Percentiles rank a stretch among this genome's conserved stretches.
phyloP scores from a whole-genome alignment of 2,113 vertebrate species.

The Caretta caretta region DNA sequence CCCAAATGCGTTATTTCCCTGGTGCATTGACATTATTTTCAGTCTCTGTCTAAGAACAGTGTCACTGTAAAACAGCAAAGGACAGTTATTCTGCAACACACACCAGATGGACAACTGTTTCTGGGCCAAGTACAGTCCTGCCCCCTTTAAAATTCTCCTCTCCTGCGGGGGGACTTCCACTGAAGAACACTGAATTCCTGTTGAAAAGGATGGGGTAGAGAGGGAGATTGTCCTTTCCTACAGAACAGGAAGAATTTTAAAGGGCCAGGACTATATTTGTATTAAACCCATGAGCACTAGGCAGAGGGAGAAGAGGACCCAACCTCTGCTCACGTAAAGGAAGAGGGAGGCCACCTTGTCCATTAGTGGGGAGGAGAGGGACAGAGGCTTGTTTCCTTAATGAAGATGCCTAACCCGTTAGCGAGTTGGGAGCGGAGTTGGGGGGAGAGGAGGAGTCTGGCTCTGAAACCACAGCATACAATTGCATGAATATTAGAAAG shows the following conservation, averaged over 20 bases:
- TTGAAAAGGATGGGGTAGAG: background rate
- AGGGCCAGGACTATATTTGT: background rate
- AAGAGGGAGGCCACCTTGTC: background rate
- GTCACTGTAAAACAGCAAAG: background rate
- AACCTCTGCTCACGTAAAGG: background rate
- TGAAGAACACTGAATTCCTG: background rate
- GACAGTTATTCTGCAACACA: background rate
- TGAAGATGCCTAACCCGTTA: background rate
- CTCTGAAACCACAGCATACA: background rate
- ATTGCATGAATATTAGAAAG: constrained; percentile 17
- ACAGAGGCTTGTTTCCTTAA: constrained; percentile 25
- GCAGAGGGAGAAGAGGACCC: background rate
- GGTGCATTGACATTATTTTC: background rate
- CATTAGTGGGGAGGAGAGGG: background rate
- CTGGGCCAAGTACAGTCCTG: background rate
- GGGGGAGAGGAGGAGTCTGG: background rate
- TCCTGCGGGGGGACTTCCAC: background rate
- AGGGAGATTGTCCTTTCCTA: background rate
- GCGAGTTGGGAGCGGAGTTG: background rate
- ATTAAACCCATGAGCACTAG: background rate
- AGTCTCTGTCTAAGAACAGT: background rate
- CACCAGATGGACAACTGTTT: background rate
- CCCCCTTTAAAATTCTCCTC: background rate
- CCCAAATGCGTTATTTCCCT: background rate
- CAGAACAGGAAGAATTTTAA: background rate